A percentile compares a stretch with the other conserved stretches of the same genome.
These are phyloP conservation scores for Perithous albicinctus DNA, from an alignment of 2,888 invertebrate species.

Conservation along the genomic window DNA sequence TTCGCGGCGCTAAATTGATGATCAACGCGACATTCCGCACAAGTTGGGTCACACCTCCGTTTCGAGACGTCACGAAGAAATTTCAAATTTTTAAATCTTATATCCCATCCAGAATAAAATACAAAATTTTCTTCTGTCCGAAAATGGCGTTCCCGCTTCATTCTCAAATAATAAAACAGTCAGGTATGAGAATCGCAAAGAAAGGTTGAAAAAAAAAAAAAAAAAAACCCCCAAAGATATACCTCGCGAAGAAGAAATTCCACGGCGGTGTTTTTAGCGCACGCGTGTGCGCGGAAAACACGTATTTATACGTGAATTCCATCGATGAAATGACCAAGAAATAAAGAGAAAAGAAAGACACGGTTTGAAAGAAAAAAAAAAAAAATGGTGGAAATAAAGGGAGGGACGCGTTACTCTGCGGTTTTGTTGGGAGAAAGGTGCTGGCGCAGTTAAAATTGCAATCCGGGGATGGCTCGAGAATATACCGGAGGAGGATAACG, in stretches of 20 bases:
- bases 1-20: no score
- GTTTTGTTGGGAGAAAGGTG: not conserved
- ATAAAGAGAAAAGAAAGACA: constrained; percentile 22
- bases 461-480: constrained; percentile 14
- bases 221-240: constrained; percentile 47
- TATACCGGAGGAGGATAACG: constrained; percentile 8
- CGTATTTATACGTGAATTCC: constrained; percentile 28
- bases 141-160: no score
- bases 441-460: constrained; percentile 37
- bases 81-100: no score
- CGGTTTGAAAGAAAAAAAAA: no score
- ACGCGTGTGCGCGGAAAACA: constrained; percentile 25
- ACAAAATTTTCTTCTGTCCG: no score
- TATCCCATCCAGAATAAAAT: no score
- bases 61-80: no score
- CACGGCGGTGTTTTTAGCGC: constrained; percentile 43
- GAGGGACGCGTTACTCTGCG: constrained; percentile 35
- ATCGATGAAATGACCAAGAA: constrained; percentile 45
- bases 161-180: constrained; percentile 6
- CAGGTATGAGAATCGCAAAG: constrained; percentile 3
- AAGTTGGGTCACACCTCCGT: no score
- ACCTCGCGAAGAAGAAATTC: constrained; percentile 44
- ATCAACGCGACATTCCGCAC: no score
- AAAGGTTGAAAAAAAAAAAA: not conserved
- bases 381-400: constrained; percentile 44